A percentile compares a stretch with the other conserved stretches of the same genome.
Evolutionary conservation across 2,888 invertebrate species (phyloP).

Genomic region (Rhagonycha lutea): DNA sequence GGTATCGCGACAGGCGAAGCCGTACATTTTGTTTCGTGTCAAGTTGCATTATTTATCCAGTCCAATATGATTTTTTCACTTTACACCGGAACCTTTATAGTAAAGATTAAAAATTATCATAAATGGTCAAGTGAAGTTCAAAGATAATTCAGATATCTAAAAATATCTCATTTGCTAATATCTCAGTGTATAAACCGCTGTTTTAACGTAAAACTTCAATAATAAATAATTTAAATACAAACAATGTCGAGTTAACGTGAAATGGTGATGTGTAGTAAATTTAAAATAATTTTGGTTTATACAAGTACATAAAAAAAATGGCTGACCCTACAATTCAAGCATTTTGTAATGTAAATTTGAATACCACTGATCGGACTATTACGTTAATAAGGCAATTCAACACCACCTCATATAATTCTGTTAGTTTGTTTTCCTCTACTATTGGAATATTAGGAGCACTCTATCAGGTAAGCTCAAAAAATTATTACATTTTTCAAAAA

Average conservation of each 20-base stretch:
- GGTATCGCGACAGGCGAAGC: constrained; percentile 9
- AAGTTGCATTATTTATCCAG: constrained; percentile 7
- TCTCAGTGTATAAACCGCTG: background rate
- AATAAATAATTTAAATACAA: background rate
- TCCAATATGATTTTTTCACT: background rate
- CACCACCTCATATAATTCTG: constrained; percentile 72
- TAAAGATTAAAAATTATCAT: background rate
- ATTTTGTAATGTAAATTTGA: constrained; percentile 73
- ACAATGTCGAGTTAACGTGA: background rate
- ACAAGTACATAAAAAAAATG: constrained; percentile 59
- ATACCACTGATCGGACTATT: constrained; percentile 66
- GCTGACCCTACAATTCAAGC: constrained; percentile 86
- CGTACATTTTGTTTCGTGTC: constrained; percentile 14
- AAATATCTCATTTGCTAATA: background rate
- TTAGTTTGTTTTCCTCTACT: constrained; percentile 73
- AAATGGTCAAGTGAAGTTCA: constrained; percentile 3
- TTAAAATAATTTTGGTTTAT: background rate
- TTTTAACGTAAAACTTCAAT: background rate
- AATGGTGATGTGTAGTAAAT: background rate
- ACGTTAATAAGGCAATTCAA: constrained; percentile 74
- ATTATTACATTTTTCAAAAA: background rate
- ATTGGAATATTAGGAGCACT: constrained; percentile 76
- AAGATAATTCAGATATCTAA: background rate
- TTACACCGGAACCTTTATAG: background rate
- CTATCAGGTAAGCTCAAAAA: constrained; percentile 68